phyloP scores from a whole-genome alignment of 1,140 invertebrate species.

The Oreohelix idahoensis region DNA sequence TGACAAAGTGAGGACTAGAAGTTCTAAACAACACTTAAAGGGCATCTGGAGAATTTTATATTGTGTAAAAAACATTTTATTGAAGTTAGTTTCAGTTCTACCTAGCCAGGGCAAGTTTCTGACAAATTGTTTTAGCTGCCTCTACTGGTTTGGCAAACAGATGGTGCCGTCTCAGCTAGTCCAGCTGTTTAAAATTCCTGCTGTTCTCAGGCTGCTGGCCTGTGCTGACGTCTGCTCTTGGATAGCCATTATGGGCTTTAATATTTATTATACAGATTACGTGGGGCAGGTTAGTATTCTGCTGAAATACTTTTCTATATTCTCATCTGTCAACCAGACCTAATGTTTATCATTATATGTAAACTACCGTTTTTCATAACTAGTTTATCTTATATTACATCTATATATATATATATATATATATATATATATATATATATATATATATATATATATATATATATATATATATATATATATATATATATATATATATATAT shows the following conservation, averaged over 20 bases:
- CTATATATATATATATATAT: too few relatives aligned
- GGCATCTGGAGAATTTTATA: not conserved
- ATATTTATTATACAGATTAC: constrained; percentile 76
- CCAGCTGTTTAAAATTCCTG: constrained; percentile 67
- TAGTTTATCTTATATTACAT: too few relatives aligned
- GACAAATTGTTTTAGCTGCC: not conserved
- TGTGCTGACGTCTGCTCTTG: constrained; percentile 70
- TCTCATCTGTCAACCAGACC: too few relatives aligned
- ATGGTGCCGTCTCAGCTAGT: constrained; percentile 60
- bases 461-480: too few relatives aligned
- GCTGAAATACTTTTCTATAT: too few relatives aligned
- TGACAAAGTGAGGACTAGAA: not conserved
- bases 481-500: too few relatives aligned
- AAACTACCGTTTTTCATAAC: too few relatives aligned
- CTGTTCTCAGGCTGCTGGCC: constrained; percentile 69
- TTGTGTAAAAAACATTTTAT: not conserved
- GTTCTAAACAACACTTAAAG: not conserved
- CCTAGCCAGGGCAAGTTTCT: constrained; percentile 7
- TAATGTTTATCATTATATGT: too few relatives aligned
- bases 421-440: too few relatives aligned
- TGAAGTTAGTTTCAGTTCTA: not conserved
- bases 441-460: too few relatives aligned
- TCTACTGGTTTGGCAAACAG: constrained; percentile 27
- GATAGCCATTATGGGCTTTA: constrained; percentile 75
- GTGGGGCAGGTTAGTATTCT: constrained; percentile 70